These are phyloP conservation scores for Lepus americanus DNA, from an alignment of 2,113 vertebrate genomes.

Conservation along the genomic window DNA sequence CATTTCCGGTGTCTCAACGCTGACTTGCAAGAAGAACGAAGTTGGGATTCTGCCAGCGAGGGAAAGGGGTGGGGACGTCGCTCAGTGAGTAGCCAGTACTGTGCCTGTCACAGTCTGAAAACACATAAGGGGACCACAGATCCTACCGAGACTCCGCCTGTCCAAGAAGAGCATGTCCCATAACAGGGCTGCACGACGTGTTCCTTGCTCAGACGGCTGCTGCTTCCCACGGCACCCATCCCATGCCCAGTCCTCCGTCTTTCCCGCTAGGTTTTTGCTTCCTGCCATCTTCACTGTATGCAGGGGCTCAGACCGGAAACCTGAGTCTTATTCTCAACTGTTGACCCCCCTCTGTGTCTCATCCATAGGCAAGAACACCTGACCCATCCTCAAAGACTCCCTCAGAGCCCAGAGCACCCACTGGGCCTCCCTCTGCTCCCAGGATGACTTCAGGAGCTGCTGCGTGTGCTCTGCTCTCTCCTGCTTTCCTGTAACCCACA, in stretches of 20 bases:
- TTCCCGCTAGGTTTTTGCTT: background rate
- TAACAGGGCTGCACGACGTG: accelerated
- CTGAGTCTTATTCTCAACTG: background rate
- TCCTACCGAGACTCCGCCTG: background rate
- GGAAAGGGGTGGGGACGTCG: background rate
- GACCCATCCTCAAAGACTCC: background rate
- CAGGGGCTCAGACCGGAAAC: background rate
- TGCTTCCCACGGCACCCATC: background rate
- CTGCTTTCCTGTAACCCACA: background rate
- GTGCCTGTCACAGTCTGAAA: background rate
- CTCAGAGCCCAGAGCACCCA: background rate
- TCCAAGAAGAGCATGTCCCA: background rate
- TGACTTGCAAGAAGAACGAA: background rate
- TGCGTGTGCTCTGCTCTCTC: background rate
- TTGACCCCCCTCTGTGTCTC: too few relatives aligned
- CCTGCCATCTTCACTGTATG: background rate
- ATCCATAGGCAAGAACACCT: background rate
- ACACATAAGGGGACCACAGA: background rate
- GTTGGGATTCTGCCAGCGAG: background rate
- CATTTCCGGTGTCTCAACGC: background rate
- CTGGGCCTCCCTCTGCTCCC: background rate
- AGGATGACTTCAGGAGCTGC: background rate
- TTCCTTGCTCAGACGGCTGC: background rate
- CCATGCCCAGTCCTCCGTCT: background rate
- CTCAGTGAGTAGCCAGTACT: background rate